Evolutionary conservation across 2,797 vertebrate species (phyloP).

Genomic region (Alectoris magna): DNA sequence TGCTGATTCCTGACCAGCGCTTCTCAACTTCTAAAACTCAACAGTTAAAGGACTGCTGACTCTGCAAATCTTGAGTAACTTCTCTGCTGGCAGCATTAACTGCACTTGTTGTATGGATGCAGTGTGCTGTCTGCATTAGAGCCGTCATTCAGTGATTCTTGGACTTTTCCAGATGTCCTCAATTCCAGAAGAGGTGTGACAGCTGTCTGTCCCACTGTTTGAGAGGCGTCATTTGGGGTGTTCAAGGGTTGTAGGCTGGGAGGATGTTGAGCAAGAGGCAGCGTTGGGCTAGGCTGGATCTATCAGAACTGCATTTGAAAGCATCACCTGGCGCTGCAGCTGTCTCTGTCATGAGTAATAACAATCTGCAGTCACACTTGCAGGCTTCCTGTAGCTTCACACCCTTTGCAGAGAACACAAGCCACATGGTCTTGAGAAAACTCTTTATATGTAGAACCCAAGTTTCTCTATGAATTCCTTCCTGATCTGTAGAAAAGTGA

Average conservation of each 20-base stretch:
- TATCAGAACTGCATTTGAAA: neutral
- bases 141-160: neutral
- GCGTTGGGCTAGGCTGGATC: neutral
- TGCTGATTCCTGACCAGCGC: neutral
- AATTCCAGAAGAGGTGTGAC: neutral
- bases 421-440: neutral
- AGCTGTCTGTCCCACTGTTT: accelerated
- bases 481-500: neutral
- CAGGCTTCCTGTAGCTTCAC: slow-evolving; percentile 24
- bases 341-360: neutral
- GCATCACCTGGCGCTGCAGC: neutral
- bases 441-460: neutral
- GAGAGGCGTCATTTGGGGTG: neutral
- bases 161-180: neutral
- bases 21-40: neutral
- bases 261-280: neutral
- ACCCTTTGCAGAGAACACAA: neutral
- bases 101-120: neutral
- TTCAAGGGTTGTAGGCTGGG: neutral
- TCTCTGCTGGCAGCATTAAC: neutral
- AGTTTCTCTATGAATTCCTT: neutral
- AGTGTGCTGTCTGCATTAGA: neutral
- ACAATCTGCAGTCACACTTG: neutral
- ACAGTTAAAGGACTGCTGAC: neutral
- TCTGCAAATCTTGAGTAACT: neutral